Conservation (phyloP, 2,113 vertebrate genomes). For the human (Homo sapiens) region GRCh38 chr16:21299501-21300000, state of each 20-base stretch:
- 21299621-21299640: neutral
- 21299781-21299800: neutral
- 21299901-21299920: slow-evolving; percentile 89
- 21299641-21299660: neutral
- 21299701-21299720: neutral
- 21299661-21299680: neutral
- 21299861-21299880: neutral
- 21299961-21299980: slow-evolving; percentile 96
- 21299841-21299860: neutral
- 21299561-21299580: no score
- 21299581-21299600: no score
- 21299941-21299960: slow-evolving; percentile 95
- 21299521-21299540: no score
- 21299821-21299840: neutral
- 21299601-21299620: neutral
- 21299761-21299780: neutral
- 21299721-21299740: slow-evolving; percentile 11
- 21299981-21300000: neutral
- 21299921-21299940: slow-evolving; percentile 94
- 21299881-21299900: neutral
- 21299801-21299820: neutral
- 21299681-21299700: neutral
- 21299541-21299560: no score
- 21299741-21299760: neutral
- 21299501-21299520: no score